A percentile compares a stretch with the other conserved stretches of the same genome.
These are phyloP conservation scores for Barbus barbus DNA, from an alignment of 2,113 vertebrate species.

Conservation along the genomic window DNA sequence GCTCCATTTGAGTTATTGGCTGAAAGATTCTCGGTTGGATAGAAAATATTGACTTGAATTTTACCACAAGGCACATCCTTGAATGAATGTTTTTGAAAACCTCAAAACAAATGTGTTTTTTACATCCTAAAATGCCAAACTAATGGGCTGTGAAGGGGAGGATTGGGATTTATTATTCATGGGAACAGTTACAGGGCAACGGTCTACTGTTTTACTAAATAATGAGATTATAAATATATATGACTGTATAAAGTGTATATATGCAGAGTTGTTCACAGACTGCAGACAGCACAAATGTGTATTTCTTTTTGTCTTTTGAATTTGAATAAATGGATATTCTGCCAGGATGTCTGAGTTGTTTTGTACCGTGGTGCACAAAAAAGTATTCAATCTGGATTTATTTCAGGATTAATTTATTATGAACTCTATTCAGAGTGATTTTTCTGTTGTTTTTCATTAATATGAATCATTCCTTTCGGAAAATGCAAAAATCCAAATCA, in stretches of 20 bases:
- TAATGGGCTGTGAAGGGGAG: slow-evolving; percentile 22
- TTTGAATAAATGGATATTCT: slow-evolving; percentile 79
- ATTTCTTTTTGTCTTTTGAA: slow-evolving; percentile 72
- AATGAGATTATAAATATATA: slow-evolving; percentile 57
- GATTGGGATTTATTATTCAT: slow-evolving; percentile 65
- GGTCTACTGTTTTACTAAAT: slow-evolving; percentile 66
- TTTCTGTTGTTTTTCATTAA: slow-evolving; percentile 51
- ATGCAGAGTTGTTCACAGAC: slow-evolving; percentile 70
- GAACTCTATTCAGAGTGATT: slow-evolving; percentile 56
- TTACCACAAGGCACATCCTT: slow-evolving; percentile 67
- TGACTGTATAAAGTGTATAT: slow-evolving; percentile 74
- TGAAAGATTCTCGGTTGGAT: slow-evolving; percentile 37
- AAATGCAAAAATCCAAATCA: background rate
- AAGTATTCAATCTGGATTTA: background rate
- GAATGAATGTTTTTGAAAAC: slow-evolving; percentile 78
- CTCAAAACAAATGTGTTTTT: slow-evolving; percentile 58
- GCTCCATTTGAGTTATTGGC: slow-evolving; percentile 53
- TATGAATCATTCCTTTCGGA: slow-evolving; percentile 36
- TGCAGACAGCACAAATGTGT: slow-evolving; percentile 79
- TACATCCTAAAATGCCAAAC: slow-evolving; percentile 65
- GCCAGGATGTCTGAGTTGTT: slow-evolving; percentile 59
- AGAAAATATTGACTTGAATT: slow-evolving; percentile 73
- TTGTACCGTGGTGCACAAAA: background rate
- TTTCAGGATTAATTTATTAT: background rate
- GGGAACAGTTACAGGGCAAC: slow-evolving; percentile 61